Base-by-base conservation (phyloP, 2,888 invertebrate species). In the Epistrophe grossulariae region DNA sequence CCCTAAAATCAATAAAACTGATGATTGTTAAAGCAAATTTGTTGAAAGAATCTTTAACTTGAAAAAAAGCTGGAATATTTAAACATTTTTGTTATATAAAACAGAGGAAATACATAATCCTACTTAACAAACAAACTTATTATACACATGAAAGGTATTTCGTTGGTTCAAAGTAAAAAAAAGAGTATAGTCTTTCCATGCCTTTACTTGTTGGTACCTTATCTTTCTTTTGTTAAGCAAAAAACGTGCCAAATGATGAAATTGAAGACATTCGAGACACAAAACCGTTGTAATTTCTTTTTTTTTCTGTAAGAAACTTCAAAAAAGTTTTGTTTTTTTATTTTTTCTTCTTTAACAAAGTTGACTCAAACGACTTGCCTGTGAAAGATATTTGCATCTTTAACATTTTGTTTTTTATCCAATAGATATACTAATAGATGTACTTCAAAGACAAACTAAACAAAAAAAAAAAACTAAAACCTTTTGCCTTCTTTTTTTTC, bases 401-500 rank as follows among this genome's bases (percentile, higher is more conserved):
- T 5, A 3, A n/a, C 1, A 10, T 48, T 48, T 48, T 66, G 9
- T 43, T 43, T 43, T 40, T 6, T 6, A 48, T 17, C 17, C 48
- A 48, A 17, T 45, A 13, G 11, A 10, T 17, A 60, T 24, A 24
- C 24, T 24, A n/a, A n/a, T n/a, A n/a, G n/a, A n/a, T 11, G 1
- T n/a, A 59, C 28, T 66, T 5, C 24, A 62, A 62, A 40, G 45
- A 13, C 28, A 66, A 66, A 10, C n/a, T 6, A 13, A 31, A 31
- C 2, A 31, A 2, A 35, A 35, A 31, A 31, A 31, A 2, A 35
- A 35, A 48, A 48, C 8, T 40, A 43, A 66, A 35, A 55, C n/a
- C 4, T 71, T 64, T 50, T 74, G 5, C 64, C 59, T 73, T 73
- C 17, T 68, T 78, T 24, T 78, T 24, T 24, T 64, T 40, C 78